Conservation (phyloP, 2,113 vertebrate species). For the Rattus norvegicus region DNA sequence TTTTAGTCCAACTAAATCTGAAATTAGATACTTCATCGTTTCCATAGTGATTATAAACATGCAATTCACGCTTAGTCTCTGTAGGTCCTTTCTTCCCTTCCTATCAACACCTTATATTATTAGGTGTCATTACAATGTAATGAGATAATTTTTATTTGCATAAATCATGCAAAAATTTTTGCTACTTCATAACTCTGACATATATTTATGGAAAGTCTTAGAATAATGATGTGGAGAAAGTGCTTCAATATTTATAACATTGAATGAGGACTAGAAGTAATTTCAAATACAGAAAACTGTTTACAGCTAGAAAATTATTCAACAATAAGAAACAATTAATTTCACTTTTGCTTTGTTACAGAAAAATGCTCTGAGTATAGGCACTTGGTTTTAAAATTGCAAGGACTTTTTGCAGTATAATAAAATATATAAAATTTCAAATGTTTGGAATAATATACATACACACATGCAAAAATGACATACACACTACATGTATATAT, state of each 20-base stretch:
- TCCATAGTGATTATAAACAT: background rate
- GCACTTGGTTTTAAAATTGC: background rate
- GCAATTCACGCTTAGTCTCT: background rate
- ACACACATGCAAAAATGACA: background rate
- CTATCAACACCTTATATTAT: conserved; percentile 45
- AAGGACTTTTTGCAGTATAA: background rate
- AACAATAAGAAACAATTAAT: background rate
- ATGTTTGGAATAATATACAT: background rate
- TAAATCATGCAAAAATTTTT: conserved; percentile 31
- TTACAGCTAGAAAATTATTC: conserved; percentile 31
- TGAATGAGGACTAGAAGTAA: conserved; percentile 48
- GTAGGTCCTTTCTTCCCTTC: background rate
- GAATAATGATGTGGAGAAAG: conserved; percentile 3
- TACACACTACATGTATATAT: background rate
- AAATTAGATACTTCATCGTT: conserved; percentile 2
- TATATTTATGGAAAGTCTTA: background rate
- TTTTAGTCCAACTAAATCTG: background rate
- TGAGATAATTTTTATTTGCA: conserved; percentile 54
- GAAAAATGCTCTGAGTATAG: background rate
- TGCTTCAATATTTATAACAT: conserved; percentile 32
- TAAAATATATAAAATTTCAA: background rate
- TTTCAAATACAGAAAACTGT: conserved; percentile 11
- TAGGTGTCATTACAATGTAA: conserved; percentile 10
- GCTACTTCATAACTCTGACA: conserved; percentile 1
- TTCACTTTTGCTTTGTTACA: background rate